These are phyloP conservation scores for Cottus gobio DNA, from an alignment of 2,113 vertebrate species.

Conservation along the genomic window DNA sequence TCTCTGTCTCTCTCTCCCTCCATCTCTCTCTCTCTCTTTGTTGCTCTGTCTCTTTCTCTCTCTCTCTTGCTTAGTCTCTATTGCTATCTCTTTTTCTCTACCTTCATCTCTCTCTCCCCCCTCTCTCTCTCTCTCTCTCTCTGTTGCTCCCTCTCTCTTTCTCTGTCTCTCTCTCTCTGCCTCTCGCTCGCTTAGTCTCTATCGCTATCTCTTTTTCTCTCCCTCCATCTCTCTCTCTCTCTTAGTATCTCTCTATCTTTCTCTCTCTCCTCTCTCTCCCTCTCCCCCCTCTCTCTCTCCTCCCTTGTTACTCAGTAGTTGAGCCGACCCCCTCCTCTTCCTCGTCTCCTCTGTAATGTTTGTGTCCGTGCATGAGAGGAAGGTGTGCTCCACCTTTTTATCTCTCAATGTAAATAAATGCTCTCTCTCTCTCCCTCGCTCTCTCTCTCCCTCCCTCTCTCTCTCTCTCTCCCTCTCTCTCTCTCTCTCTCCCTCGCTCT, in stretches of 20 bases:
- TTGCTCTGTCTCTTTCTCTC: neutral
- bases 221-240: neutral
- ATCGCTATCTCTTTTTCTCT: too few relatives aligned
- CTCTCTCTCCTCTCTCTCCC: too few relatives aligned
- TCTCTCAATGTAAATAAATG: constrained; percentile 61
- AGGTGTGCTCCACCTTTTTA: constrained; percentile 6
- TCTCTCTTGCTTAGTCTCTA: neutral
- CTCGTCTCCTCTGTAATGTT: constrained; percentile 17
- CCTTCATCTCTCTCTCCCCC: too few relatives aligned
- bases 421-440: constrained; percentile 34
- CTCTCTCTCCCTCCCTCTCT: neutral
- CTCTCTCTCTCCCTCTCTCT: neutral
- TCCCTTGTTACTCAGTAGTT: neutral
- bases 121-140: neutral
- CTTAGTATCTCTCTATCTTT: neutral
- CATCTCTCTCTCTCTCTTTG: neutral
- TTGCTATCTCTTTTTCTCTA: neutral
- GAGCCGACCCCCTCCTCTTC: constrained; percentile 19
- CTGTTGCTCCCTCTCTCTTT: neutral
- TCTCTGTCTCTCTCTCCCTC: neutral
- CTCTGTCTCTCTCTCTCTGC: neutral
- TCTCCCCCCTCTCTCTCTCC: neutral
- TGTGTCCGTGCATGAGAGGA: constrained; percentile 31
- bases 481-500: neutral
- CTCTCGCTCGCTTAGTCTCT: neutral